Evolutionary conservation across 1,140 invertebrate species (phyloP), one percentile per base, ranked within the genome.

Genomic region (Pogonomyrmex barbatus): DNA sequence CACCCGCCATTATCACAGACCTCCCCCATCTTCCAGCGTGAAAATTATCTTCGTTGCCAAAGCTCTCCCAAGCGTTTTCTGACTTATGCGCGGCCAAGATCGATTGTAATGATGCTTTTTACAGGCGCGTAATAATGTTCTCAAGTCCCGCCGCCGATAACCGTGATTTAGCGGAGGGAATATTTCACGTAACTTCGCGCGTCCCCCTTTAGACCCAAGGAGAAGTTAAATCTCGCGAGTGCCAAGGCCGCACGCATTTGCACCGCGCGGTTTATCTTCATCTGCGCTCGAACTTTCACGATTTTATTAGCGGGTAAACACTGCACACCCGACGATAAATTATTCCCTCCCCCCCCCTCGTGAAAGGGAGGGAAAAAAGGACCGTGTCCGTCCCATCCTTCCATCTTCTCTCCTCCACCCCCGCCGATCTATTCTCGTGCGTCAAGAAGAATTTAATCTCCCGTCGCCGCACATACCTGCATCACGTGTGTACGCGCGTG

Each of bases 231-330:
- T 54, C 77, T 30, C 68, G 68, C 67, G 79, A 83, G 54, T 83
- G 45, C 79, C 79, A 83, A 83, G 79, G 79, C 68, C 68, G 79
- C 39, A 54, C 54, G 33, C 60, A 70, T 81, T 70, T 45, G 52
- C 78, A 54, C 65, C 39, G 79, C 63, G 52, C 54, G 79, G 67
- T 83, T 83, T 83, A 83, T 83, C 79, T 83, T 83, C 79, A 83
- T 75, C 79, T 50, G 42, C 68, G 68, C 54, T 83, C 70, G 68
- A 83, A 83, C 79, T 83, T 83, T 75, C 79, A 83, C 79, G 79
- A 83, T 83, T 83, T 83, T 83, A 83, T 83, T 83, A 83, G 68
- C 79, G 79, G 42, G 68, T 83, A 83, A 83, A 83, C 79, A 83
- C 79, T 42, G 68, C 79, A 73, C 79, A 60, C 67, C 79, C 68